Base-by-base conservation (phyloP, 2,113 vertebrate species). In the Entelurus aequoreus region DNA sequence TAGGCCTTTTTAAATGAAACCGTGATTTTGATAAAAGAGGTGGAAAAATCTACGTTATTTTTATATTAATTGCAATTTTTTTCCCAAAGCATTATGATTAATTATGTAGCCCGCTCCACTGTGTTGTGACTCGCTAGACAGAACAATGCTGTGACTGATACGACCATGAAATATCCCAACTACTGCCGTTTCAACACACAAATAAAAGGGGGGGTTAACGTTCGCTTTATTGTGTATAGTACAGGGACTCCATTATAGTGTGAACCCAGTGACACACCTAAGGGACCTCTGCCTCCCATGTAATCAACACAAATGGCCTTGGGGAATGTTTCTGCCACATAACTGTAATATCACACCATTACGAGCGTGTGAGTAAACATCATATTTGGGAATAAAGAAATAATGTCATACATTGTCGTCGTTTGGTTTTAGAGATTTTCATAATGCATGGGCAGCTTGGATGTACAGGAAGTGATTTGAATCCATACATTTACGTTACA, bases 291-390 rank as follows among this genome's bases (percentile, higher is more conserved):
- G 67, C 38, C 42, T 62, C 67, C 53, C 37, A 75, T 72, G 68
- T 62, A 64, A 72, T 85, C 69, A 64, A 49, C 48, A 19, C 12
- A 44, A 53, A 48, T 63, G 55, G 16, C 62, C 44, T 63, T 60
- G 35, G 60, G 49, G 7, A 52, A 63, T 44, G 63, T 5, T 55
- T 62, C 48, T 13, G 48, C 68, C 58, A 47, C 64, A 48, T 15
- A 63, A 60, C 60, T 57, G 60, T 66, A 70, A 75, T 36, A 54
- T 36, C 28, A 28, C 52, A 54, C 40, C 40, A 80, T 71, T 71
- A 73, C 54, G 35, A 56, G 36, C 49, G 55, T 16, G 11, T 49
- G 55, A 62, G 61, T 19, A 40, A 36, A 49, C 58, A 46, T 53
- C 1, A 1, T 47, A 47, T 49, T 11, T 44, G 14, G 42, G 62